A percentile compares a stretch with the other conserved stretches of the same genome.
Conservation (phyloP, 2,113 vertebrate genomes). For the Pachycephala philippinensis region DNA sequence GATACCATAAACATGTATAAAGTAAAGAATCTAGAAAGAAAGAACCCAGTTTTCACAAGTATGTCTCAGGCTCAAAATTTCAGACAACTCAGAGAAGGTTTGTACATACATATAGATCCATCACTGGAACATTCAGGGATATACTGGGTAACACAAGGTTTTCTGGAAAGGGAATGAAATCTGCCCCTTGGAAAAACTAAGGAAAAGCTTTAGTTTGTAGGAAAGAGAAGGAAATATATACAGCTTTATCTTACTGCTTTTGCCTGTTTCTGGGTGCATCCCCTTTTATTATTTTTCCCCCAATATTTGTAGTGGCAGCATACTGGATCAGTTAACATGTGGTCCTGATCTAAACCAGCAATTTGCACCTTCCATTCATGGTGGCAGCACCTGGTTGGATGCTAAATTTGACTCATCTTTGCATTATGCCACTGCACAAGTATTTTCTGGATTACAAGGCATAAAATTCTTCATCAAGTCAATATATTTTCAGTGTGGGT, state of each 20-base stretch:
- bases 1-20: not conserved
- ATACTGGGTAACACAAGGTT: not conserved
- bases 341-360: not conserved
- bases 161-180: not conserved
- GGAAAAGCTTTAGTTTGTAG: not conserved
- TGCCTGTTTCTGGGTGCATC: not conserved
- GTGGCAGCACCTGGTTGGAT: fast-evolving
- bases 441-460: not conserved
- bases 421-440: not conserved
- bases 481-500: not conserved
- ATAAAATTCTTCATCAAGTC: not conserved
- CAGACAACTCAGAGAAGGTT: not conserved
- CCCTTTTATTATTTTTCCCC: not conserved
- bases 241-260: not conserved
- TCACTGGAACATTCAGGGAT: not conserved
- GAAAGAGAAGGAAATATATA: not conserved
- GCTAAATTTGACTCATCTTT: not conserved
- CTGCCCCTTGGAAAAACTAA: not conserved
- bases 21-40: not conserved
- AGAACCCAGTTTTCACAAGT: not conserved
- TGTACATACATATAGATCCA: not conserved
- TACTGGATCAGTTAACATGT: not conserved
- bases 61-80: not conserved
- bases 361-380: not conserved
- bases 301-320: not conserved